These are phyloP conservation scores for Cryptoprocta ferox DNA, from an alignment of 2,797 vertebrate genomes.

Conservation along the genomic window DNA sequence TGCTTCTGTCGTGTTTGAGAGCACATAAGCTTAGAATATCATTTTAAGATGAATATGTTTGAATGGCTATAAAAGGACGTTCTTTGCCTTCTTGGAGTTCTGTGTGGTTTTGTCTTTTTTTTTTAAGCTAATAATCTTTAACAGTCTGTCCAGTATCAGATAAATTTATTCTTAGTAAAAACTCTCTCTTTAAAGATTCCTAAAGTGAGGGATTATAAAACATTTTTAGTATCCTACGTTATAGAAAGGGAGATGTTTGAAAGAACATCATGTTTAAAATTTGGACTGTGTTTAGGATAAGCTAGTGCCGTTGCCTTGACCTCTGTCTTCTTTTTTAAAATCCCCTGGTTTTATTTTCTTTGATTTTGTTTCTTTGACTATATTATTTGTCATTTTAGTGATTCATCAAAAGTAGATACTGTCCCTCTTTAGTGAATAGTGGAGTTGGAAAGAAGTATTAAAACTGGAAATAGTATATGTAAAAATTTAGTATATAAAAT, in stretches of 20 bases:
- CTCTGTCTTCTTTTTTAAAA: neutral
- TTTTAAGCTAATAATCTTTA: neutral
- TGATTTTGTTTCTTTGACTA: slow-evolving; percentile 24
- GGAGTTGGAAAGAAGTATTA: neutral
- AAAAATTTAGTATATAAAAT: neutral
- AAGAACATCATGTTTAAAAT: neutral
- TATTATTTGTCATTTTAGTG: neutral
- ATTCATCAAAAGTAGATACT: neutral
- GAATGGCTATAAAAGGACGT: neutral
- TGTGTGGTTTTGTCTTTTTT: slow-evolving; percentile 13
- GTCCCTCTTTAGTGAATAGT: neutral
- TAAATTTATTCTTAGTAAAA: slow-evolving; percentile 48
- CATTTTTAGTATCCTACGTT: neutral
- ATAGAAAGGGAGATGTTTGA: neutral
- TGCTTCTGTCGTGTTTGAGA: neutral
- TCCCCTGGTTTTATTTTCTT: neutral
- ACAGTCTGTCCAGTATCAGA: neutral
- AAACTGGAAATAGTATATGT: neutral
- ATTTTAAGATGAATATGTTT: neutral
- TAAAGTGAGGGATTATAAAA: slow-evolving; percentile 31
- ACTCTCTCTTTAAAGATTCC: neutral
- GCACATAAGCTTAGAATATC: neutral
- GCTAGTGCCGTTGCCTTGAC: neutral
- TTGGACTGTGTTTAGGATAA: neutral
- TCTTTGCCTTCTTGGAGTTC: neutral